These are phyloP conservation scores for Dasyprocta punctata DNA, from an alignment of 2,113 vertebrate genomes.

Conservation along the genomic window DNA sequence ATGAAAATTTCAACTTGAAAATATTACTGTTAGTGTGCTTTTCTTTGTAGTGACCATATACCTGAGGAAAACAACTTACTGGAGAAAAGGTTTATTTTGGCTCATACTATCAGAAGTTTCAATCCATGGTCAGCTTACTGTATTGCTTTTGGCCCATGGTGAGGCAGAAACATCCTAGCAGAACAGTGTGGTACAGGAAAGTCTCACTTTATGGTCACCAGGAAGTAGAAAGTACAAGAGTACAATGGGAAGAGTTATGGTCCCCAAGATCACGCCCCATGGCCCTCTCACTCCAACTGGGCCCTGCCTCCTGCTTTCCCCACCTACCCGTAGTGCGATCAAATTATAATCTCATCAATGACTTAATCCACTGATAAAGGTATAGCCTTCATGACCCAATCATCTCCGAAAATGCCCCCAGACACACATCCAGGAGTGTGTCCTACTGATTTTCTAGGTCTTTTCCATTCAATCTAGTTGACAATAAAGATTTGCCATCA, in stretches of 20 bases:
- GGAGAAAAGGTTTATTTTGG: neutral
- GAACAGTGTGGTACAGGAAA: neutral
- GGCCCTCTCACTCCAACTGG: neutral
- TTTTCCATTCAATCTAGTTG: neutral
- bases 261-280: neutral
- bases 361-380: neutral
- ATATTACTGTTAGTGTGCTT: neutral
- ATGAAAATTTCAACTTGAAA: neutral
- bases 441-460: neutral
- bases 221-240: neutral
- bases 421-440: neutral
- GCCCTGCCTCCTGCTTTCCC: neutral
- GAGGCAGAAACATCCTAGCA: neutral
- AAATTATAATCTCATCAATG: neutral
- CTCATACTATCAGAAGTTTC: neutral
- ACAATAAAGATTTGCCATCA: neutral
- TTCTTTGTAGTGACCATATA: neutral
- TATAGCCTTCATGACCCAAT: neutral
- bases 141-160: neutral
- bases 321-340: neutral
- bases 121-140: neutral
- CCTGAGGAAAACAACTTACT: neutral
- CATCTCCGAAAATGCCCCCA: neutral
- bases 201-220: neutral
- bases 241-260: neutral